A percentile compares a stretch with the other conserved stretches of the same genome.
Evolutionary conservation across 2,888 invertebrate genomes (phyloP).

Genomic region (Thecophora atra): DNA sequence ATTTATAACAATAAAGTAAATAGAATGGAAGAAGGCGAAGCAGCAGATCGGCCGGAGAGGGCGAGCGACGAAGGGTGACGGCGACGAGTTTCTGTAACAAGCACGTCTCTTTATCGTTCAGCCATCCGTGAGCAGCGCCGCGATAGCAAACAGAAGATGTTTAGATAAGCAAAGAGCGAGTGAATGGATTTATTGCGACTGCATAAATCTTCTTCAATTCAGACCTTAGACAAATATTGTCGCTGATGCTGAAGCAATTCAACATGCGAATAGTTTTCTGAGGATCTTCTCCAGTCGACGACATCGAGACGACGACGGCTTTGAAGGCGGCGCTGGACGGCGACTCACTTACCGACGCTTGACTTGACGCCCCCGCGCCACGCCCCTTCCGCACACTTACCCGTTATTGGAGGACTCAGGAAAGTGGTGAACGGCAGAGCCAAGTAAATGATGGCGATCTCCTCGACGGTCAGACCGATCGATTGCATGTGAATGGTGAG

Average conservation of each 20-base stretch:
- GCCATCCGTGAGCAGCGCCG: not conserved
- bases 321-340: too few species aligned
- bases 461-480: conserved; percentile 85
- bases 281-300: not conserved
- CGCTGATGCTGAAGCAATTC: not conserved
- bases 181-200: conserved; percentile 8
- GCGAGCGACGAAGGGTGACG: not conserved
- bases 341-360: too few species aligned
- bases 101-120: not conserved
- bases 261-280: not conserved
- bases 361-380: too few species aligned
- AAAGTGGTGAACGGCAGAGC: conserved; percentile 88
- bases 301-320: too few species aligned
- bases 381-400: conserved; percentile 64
- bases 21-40: not conserved
- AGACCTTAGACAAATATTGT: conserved; percentile 10
- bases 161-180: conserved; percentile 1
- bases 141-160: not conserved
- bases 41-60: not conserved
- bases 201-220: conserved; percentile 15
- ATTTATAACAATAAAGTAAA: conserved; percentile 15
- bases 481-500: conserved; percentile 90
- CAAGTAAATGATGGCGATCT: conserved; percentile 87
- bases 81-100: not conserved
- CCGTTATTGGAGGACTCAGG: conserved; percentile 84